Evolutionary conservation across 2,888 invertebrate species (phyloP).

Genomic region (Yponomeuta sedellus): DNA sequence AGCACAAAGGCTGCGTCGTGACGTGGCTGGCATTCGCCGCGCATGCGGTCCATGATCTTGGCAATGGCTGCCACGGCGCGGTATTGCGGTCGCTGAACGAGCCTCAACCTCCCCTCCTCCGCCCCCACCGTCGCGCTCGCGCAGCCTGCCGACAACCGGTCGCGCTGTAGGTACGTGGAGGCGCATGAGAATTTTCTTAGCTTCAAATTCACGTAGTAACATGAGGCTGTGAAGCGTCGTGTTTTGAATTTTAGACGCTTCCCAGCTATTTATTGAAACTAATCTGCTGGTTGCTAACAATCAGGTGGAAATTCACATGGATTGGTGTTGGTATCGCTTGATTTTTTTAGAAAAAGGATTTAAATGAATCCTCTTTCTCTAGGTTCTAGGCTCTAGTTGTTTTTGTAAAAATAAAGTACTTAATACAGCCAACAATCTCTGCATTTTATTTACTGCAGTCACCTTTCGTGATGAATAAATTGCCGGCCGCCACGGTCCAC

Average conservation of each 20-base stretch:
- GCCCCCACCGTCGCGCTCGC: conserved; percentile 24
- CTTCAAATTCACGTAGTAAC: conserved; percentile 64
- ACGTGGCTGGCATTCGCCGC: conserved; percentile 69
- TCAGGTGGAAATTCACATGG: not conserved
- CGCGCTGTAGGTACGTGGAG: conserved; percentile 27
- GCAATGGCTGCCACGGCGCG: conserved; percentile 65
- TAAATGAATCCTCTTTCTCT: too few species aligned
- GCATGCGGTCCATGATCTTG: conserved; percentile 78
- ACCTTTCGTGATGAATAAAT: not conserved
- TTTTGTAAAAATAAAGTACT: too few species aligned
- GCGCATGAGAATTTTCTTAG: conserved; percentile 67
- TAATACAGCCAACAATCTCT: not conserved
- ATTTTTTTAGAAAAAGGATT: too few species aligned
- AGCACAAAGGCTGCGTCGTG: conserved; percentile 67
- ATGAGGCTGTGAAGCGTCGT: conserved; percentile 27
- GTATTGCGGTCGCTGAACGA: conserved; percentile 74
- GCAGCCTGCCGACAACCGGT: conserved; percentile 72
- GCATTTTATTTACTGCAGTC: not conserved
- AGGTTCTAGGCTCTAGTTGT: too few species aligned
- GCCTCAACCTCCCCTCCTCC: conserved; percentile 28
- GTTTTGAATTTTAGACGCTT: conserved; percentile 4
- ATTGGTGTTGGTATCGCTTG: too few species aligned
- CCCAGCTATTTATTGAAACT: not conserved
- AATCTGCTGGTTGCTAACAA: not conserved
- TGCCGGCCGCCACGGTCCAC: not conserved